Evolutionary conservation across 2,888 invertebrate genomes (phyloP).

Genomic region (Antheraea yamamai): DNA sequence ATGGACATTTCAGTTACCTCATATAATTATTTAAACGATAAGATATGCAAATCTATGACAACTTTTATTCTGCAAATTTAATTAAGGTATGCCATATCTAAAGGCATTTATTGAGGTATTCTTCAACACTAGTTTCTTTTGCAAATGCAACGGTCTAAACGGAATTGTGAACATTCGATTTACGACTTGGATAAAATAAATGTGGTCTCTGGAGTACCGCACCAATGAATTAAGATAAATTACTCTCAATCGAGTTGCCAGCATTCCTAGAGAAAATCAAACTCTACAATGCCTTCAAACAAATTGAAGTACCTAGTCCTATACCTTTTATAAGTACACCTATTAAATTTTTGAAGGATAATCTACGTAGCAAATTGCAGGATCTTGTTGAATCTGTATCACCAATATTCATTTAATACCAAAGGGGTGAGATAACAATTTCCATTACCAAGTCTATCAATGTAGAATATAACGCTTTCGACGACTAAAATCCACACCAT

Average conservation of each 20-base stretch:
- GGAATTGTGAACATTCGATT: not conserved
- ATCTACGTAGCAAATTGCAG: not conserved
- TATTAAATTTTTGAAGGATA: not conserved
- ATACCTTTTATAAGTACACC: too few relatives aligned
- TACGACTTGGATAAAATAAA: not conserved
- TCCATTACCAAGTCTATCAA: conserved; percentile 22
- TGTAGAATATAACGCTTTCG: conserved; percentile 13
- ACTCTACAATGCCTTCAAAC: too few relatives aligned
- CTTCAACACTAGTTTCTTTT: not conserved
- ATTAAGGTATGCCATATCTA: not conserved
- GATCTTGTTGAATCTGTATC: conserved; percentile 1
- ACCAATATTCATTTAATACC: conserved; percentile 1
- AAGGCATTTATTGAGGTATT: not conserved
- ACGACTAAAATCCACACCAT: conserved; percentile 35
- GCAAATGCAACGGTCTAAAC: not conserved
- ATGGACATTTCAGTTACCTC: not conserved
- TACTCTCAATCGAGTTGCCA: too few relatives aligned
- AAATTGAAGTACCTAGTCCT: too few relatives aligned
- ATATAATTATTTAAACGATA: not conserved
- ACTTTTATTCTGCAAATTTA: not conserved
- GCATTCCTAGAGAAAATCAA: too few relatives aligned
- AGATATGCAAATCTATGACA: not conserved
- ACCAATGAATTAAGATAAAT: not conserved
- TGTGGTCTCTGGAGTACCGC: not conserved
- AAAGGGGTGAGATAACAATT: conserved; percentile 16